phyloP scores from a whole-genome alignment of 2,797 vertebrate species.

The Pachyuromys duprasi region DNA sequence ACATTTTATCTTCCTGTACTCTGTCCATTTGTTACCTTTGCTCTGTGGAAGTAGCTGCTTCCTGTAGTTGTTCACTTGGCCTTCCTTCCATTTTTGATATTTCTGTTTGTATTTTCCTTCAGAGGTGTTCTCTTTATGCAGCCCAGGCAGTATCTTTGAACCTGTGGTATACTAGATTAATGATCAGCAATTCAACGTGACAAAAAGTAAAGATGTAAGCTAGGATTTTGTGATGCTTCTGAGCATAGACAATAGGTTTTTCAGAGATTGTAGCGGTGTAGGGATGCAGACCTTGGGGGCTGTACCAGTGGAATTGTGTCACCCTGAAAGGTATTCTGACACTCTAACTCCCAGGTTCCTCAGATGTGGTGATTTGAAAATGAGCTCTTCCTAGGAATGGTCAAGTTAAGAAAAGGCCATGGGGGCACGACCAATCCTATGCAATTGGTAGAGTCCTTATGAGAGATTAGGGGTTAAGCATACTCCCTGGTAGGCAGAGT shows the following conservation, averaged over 20 bases:
- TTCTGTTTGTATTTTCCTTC: neutral
- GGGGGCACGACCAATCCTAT: neutral
- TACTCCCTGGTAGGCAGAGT: neutral
- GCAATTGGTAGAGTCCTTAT: neutral
- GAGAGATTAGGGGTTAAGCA: neutral
- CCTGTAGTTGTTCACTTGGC: neutral
- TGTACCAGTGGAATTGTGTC: neutral
- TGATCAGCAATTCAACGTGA: neutral
- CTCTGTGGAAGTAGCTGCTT: neutral
- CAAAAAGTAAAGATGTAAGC: neutral
- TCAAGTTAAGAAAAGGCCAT: neutral
- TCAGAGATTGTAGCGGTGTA: neutral
- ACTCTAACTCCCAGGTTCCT: neutral
- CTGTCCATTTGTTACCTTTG: neutral
- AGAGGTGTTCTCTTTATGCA: neutral
- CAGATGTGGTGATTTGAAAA: conserved; percentile 11
- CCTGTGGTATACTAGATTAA: neutral
- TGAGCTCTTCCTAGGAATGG: neutral
- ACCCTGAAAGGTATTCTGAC: neutral
- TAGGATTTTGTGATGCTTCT: neutral
- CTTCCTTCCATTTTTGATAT: neutral
- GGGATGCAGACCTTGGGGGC: neutral
- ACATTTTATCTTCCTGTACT: neutral
- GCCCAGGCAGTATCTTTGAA: neutral
- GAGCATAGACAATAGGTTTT: conserved; percentile 6